Evolutionary conservation across 2,113 vertebrate species (phyloP), one percentile per base, ranked within the genome.

Genomic region (Neotragus moschatus): DNA sequence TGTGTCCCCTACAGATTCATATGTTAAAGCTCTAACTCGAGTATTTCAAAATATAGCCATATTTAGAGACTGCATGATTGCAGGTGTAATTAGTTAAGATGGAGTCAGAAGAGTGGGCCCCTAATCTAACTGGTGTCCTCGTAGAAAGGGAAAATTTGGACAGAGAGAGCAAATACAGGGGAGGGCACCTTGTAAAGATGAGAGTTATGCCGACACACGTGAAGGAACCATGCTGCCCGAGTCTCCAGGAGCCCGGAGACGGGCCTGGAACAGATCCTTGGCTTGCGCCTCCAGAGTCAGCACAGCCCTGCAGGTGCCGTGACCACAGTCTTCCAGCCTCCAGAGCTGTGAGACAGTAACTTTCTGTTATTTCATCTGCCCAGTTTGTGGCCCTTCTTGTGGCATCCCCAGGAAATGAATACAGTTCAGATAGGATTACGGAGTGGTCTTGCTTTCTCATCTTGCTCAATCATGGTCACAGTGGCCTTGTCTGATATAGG

Each of bases 361-460:
- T 60, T 51, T 43, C 75, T 87, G 36, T 53, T 16, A 5, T 33
- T 12, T 23, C 70, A 15, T 51, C 28, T 25, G 9, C 8, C 49
- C 28, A 9, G 19, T 73, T 6, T 61, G 53, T 8, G 12, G n/a
- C 26, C 4, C 16, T 45, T 75, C 85, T 77, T 26, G 36, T 0
- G 13, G 23, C 25, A 53, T 92, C 26, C 61, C 23, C 6, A 45
- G 86, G 55, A 58, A 92, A 49, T 28, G 13, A 56, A 45, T 28
- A 3, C 6, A 47, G 55, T 66, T 77, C 33, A 33, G 60, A 30
- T 26, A 3, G 21, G 66, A 58, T 16, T 25, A 30, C 13, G 30
- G 79, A 14, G 45, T 7, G 60, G 30, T 45, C 70, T 93, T 80
- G 80, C 56, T 85, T 60, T 96, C 79, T 96, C 70, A 13, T 91